phyloP scores from a whole-genome alignment of 2,888 invertebrate species.

The Fissipunctia ypsillon region DNA sequence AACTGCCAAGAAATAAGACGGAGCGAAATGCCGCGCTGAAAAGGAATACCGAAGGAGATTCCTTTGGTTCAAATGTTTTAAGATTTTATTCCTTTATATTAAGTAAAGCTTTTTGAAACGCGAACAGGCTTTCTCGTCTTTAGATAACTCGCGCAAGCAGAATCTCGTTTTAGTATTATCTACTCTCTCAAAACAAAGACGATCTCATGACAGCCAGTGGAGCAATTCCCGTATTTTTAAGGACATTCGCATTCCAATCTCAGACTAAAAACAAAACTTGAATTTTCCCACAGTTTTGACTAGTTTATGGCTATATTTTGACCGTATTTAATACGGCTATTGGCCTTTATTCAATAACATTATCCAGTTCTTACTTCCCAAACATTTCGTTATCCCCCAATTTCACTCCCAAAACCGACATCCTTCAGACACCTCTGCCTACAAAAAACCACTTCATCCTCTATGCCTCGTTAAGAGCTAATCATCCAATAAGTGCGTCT shows the following conservation, averaged over 20 bases:
- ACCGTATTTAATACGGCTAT: neutral
- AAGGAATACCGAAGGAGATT: conserved; percentile 53
- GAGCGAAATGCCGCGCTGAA: conserved; percentile 63
- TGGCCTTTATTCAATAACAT: neutral
- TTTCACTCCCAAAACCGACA: neutral
- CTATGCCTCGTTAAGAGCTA: conserved; percentile 38
- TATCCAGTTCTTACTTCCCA: neutral
- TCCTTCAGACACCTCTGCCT: neutral
- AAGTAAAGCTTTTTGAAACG: neutral
- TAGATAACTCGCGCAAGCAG: neutral
- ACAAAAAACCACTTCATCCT: neutral
- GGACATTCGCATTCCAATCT: neutral
- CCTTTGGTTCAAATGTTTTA: conserved; percentile 39
- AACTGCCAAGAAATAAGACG: conserved; percentile 76
- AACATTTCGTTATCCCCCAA: neutral
- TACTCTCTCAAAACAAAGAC: too few species aligned
- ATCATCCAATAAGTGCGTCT: conserved; percentile 46
- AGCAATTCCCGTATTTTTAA: neutral
- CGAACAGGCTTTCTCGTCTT: conserved; percentile 11
- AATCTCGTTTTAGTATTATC: neutral
- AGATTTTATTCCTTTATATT: conserved; percentile 39
- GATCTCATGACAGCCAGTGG: too few species aligned
- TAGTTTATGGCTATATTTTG: neutral
- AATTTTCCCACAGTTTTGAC: neutral
- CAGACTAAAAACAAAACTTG: neutral